phyloP scores from a whole-genome alignment of 2,113 vertebrate genomes.

The Crypturellus undulatus region DNA sequence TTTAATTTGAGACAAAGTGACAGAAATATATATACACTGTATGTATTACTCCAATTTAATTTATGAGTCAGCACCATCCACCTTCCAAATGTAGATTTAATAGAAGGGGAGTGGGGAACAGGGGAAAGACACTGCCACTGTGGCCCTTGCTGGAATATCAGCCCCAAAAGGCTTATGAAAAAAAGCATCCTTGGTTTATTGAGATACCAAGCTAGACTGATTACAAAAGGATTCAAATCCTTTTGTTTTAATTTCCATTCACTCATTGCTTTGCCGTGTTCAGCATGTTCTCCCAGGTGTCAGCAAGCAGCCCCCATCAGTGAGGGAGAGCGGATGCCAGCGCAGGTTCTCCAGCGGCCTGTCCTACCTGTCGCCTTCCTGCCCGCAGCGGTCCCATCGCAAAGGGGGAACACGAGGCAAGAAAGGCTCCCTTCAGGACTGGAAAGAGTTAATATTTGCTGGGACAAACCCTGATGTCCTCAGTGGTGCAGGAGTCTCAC shows the following conservation, averaged over 20 bases:
- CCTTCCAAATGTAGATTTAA: conserved; percentile 84
- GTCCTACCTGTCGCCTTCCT: rapidly evolving
- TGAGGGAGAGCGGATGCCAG: not conserved
- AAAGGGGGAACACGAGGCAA: not conserved
- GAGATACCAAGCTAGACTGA: conserved; percentile 62
- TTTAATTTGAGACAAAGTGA: conserved; percentile 92
- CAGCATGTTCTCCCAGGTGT: conserved; percentile 26
- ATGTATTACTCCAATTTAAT: conserved; percentile 87
- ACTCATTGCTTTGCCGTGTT: conserved; percentile 52
- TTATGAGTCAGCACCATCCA: conserved; percentile 88
- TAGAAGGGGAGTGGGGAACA: conserved; percentile 72
- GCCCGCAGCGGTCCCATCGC: too few relatives aligned
- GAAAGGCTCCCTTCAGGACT: rapidly evolving
- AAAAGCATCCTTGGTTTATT: conserved; percentile 54
- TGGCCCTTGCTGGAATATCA: conserved; percentile 60
- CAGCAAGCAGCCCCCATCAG: not conserved
- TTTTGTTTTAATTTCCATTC: conserved; percentile 77
- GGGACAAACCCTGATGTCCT: not conserved
- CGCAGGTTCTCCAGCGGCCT: not conserved
- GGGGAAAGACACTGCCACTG: conserved; percentile 66
- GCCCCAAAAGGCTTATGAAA: conserved; percentile 63
- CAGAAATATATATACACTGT: conserved; percentile 90
- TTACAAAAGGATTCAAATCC: not conserved
- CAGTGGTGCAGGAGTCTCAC: rapidly evolving
- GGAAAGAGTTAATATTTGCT: not conserved